Evolutionary conservation across 2,888 invertebrate species (phyloP).

Genomic region (Meteorus colon): DNA sequence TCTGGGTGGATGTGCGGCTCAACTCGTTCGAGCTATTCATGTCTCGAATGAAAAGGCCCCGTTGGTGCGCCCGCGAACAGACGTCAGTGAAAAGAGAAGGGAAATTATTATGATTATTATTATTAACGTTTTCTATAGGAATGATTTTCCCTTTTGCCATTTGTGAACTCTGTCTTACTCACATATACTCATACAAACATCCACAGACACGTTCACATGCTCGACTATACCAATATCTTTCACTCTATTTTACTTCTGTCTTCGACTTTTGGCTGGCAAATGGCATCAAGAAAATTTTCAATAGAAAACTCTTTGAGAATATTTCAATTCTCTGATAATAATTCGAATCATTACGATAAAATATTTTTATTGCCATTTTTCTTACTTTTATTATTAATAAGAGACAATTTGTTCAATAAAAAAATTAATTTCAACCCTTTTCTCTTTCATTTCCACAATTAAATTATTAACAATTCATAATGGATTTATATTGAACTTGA

Average conservation of each 20-base stretch:
- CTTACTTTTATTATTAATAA: no score
- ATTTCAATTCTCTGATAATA: no score
- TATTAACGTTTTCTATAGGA: slow-evolving; percentile 71
- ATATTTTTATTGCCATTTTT: no score
- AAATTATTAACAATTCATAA: no score
- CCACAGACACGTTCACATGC: neutral
- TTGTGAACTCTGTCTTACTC: neutral
- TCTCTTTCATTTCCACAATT: no score
- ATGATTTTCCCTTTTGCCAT: slow-evolving; percentile 67
- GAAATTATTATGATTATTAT: slow-evolving; percentile 72
- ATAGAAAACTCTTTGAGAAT: no score
- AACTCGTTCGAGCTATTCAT: slow-evolving; percentile 73
- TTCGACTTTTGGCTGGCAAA: slow-evolving; percentile 66
- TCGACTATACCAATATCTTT: neutral
- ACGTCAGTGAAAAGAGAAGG: slow-evolving; percentile 69
- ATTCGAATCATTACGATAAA: no score
- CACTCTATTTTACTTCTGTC: slow-evolving; percentile 57
- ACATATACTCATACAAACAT: neutral
- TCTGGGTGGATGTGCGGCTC: slow-evolving; percentile 61
- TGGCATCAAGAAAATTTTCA: slow-evolving; percentile 46
- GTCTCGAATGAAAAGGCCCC: slow-evolving; percentile 69
- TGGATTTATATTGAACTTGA: no score
- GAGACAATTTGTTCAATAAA: no score
- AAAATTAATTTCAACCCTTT: no score
- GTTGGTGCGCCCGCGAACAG: slow-evolving; percentile 59